Evolutionary conservation across 2,113 vertebrate genomes (phyloP).

Genomic region (Coryphaenoides rupestris): DNA sequence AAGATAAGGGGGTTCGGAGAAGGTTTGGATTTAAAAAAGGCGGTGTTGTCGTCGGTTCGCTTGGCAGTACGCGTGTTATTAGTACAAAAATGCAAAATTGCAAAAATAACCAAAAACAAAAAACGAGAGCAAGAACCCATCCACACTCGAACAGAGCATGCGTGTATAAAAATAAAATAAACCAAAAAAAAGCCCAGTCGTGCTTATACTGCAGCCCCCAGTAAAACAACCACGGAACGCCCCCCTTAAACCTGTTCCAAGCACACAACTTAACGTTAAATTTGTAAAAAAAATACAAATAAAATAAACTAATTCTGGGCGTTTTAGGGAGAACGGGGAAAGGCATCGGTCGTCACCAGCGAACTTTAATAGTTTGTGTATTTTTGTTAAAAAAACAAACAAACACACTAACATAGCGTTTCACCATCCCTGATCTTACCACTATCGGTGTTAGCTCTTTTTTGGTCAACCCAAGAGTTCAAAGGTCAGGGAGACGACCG

Average conservation of each 20-base stretch:
- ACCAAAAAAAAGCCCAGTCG: slow-evolving; percentile 4
- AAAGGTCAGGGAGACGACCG: slow-evolving; percentile 19
- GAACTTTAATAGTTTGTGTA: slow-evolving; percentile 2
- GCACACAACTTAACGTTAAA: slow-evolving; percentile 29
- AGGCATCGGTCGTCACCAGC: neutral
- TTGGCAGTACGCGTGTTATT: slow-evolving; percentile 64
- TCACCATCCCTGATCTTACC: slow-evolving; percentile 44
- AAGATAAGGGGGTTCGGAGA: slow-evolving; percentile 11
- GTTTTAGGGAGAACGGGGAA: slow-evolving; percentile 7
- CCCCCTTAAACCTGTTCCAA: slow-evolving; percentile 9
- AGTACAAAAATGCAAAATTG: slow-evolving; percentile 59
- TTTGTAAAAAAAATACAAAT: slow-evolving; percentile 37
- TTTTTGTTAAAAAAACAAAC: too few species aligned
- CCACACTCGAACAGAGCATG: slow-evolving; percentile 42
- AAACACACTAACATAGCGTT: neutral
- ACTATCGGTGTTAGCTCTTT: slow-evolving; percentile 22
- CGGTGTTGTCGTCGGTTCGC: slow-evolving; percentile 47
- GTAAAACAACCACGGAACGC: too few species aligned
- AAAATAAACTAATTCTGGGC: slow-evolving; percentile 40
- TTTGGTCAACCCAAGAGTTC: slow-evolving; percentile 51
- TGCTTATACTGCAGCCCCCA: neutral
- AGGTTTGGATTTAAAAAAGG: slow-evolving; percentile 39
- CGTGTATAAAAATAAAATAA: slow-evolving; percentile 65
- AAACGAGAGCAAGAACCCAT: too few species aligned
- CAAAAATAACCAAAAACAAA: slow-evolving; percentile 55